Evolutionary conservation across 2,888 invertebrate species (phyloP).

Genomic region (Euproctis similis): DNA sequence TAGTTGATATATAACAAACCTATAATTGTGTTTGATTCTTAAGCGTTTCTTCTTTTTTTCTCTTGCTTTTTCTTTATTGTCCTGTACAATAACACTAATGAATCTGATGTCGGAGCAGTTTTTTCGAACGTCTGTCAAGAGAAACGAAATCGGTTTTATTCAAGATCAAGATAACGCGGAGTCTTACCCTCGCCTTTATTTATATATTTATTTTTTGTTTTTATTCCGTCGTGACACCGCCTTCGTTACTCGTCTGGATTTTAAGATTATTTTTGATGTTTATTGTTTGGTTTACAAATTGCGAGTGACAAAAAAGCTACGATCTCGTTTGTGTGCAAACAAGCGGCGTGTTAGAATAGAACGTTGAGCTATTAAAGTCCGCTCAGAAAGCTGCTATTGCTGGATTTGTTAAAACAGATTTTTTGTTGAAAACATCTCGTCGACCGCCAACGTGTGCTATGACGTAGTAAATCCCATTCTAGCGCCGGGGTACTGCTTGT

Average conservation of each 20-base stretch:
- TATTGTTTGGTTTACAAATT: conserved; percentile 46
- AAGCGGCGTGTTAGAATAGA: conserved; percentile 13
- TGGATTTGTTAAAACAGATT: too few relatives aligned
- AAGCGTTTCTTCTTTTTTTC: too few relatives aligned
- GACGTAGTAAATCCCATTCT: conserved; percentile 52
- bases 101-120: conserved; percentile 1
- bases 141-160: conserved; percentile 33
- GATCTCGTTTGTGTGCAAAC: conserved; percentile 21
- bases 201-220: too few relatives aligned
- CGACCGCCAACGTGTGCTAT: conserved; percentile 40
- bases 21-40: too few relatives aligned
- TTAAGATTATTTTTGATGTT: conserved; percentile 47
- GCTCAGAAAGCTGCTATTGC: conserved; percentile 19
- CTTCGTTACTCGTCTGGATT: conserved; percentile 47
- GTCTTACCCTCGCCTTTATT: conserved; percentile 35
- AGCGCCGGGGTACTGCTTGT: conserved; percentile 33
- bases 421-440: conserved; percentile 29
- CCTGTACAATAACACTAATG: too few relatives aligned
- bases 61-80: too few relatives aligned
- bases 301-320: conserved; percentile 30
- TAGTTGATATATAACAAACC: too few relatives aligned
- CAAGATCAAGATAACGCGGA: conserved; percentile 30
- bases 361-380: conserved; percentile 18
- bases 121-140: conserved; percentile 21
- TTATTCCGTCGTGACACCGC: conserved; percentile 30